A percentile compares a stretch with the other conserved stretches of the same genome.
phyloP scores from a whole-genome alignment of 2,888 invertebrate genomes.

The Andrena praecox region DNA sequence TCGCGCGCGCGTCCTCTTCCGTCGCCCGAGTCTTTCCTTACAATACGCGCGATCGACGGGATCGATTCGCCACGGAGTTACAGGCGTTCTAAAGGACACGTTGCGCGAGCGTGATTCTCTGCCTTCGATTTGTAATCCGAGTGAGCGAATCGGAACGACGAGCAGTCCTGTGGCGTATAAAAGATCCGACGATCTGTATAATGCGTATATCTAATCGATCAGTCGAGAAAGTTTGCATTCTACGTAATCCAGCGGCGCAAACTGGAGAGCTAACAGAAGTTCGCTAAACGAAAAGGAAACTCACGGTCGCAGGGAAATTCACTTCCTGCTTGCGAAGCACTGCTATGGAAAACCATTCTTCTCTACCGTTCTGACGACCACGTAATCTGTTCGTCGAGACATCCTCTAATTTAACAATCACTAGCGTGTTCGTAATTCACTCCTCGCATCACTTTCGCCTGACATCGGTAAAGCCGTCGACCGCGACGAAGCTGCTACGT shows the following conservation, averaged over 20 bases:
- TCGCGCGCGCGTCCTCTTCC: conserved; percentile 10
- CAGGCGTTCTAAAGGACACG: not conserved
- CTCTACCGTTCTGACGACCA: not conserved
- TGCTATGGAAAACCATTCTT: not conserved
- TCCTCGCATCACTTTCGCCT: not conserved
- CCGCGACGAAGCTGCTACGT: not conserved
- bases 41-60: conserved; percentile 14
- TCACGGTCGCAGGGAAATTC: not conserved
- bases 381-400: not conserved
- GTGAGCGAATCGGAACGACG: not conserved
- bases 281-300: not conserved
- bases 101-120: not conserved
- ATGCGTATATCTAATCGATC: conserved; percentile 2
- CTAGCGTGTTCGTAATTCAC: conserved; percentile 3
- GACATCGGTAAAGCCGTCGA: not conserved
- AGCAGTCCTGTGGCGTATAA: not conserved
- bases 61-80: not conserved
- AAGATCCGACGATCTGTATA: not conserved
- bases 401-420: not conserved
- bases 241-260: not conserved
- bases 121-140: not conserved
- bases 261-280: not conserved
- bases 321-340: not conserved
- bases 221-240: conserved; percentile 17
- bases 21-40: not conserved